Evolutionary conservation across 2,888 invertebrate species (phyloP), one percentile per base, ranked within the genome.

Genomic region (Automeris io): DNA sequence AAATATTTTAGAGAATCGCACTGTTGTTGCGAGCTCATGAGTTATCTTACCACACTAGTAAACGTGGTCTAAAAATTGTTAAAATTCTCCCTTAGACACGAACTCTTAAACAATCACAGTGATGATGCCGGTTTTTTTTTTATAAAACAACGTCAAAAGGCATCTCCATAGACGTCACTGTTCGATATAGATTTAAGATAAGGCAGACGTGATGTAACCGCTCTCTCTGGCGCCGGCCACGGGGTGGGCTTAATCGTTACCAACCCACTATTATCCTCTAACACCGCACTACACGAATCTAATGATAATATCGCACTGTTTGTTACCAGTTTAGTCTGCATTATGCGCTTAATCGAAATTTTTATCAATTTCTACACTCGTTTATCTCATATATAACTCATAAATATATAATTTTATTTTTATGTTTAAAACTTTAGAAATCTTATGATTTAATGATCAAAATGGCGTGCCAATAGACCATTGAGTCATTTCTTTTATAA

Each of bases 101-200:
- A n/a, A n/a, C n/a, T n/a, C n/a, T n/a, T n/a, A n/a, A n/a, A n/a
- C n/a, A n/a, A n/a, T n/a, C n/a, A n/a, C n/a, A n/a, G n/a, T n/a
- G n/a, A n/a, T n/a, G n/a, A n/a, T n/a, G n/a, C n/a, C n/a, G n/a
- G n/a, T n/a, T n/a, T n/a, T n/a, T n/a, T 25, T 32, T 22, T 46
- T 37, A 33, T 37, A 21, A 12, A 34, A 29, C 31, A n/a, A n/a
- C n/a, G n/a, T n/a, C n/a, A n/a, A n/a, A 18, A 33, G 16, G 37
- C 67, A 46, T 51, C 73, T 75, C 76, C 48, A 67, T 42, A 38
- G 47, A 25, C 51, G 40, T 48, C 43, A 8, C 18, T 51, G 42
- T 26, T 39, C 57, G 67, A 72, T 70, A 57, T 38, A 70, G 77
- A n/a, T n/a, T n/a, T n/a, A n/a, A n/a, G n/a, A 77, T 73, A 76